These are phyloP conservation scores for Callocephalon fimbriatum DNA, from an alignment of 2,113 vertebrate species.

Conservation along the genomic window DNA sequence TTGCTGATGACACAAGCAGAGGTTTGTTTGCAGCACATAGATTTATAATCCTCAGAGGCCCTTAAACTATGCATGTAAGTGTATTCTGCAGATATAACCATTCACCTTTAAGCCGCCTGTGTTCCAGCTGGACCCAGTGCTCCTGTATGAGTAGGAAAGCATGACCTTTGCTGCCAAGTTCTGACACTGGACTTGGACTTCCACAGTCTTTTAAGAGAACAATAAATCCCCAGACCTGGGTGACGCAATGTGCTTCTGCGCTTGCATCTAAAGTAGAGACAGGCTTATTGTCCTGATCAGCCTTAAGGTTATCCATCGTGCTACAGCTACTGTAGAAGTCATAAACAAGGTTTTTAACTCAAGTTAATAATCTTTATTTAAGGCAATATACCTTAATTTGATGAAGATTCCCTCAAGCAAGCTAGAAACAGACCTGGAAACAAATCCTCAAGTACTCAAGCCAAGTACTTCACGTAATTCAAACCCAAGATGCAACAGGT, in stretches of 20 bases:
- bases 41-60: not conserved
- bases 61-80: not conserved
- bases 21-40: not conserved
- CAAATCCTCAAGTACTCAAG: not conserved
- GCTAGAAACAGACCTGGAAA: not conserved
- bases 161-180: not conserved
- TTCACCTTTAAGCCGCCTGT: not conserved
- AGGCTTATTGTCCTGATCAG: not conserved
- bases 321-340: not conserved
- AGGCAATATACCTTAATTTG: not conserved
- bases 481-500: not conserved
- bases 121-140: slow-evolving; percentile 7
- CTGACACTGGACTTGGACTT: not conserved
- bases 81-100: not conserved
- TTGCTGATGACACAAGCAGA: not conserved
- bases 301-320: not conserved
- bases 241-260: not conserved
- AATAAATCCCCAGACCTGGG: not conserved
- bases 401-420: not conserved
- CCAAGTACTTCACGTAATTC: not conserved
- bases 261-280: not conserved
- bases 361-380: not conserved
- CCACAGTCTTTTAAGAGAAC: not conserved
- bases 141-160: not conserved
- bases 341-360: not conserved